Evolutionary conservation across 2,888 invertebrate species (phyloP), one percentile per base, ranked within the genome.

Genomic region (Sisyra nigra): DNA sequence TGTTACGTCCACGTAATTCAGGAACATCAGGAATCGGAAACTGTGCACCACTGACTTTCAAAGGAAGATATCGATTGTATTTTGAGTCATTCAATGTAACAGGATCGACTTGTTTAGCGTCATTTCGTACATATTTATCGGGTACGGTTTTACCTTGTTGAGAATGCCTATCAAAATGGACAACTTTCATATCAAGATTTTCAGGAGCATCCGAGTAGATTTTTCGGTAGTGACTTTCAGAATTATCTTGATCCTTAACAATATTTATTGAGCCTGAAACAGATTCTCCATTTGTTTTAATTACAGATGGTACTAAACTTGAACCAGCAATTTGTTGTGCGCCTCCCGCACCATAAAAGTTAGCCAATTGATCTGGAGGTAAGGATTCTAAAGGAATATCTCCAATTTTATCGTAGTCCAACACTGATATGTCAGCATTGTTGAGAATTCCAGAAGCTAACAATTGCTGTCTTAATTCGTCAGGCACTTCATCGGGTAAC

Each of bases 371-470:
- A 60, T 88, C 86, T 41, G 86, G 84, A 2, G 87, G 86, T 40
- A 88, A 61, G 48, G 80, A 83, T 48, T 86, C 86, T 41, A 88
- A 65, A 3, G 84, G 80, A 43, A 85, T 85, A 48, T 85, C 87
- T 24, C 88, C 87, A 33, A 86, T 78, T 67, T 88, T 87, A 54
- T 88, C 87, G 53, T 88, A 88, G 62, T 88, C 87, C 45, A 88
- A 63, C 39, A 89, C 73, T 50, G 88, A 87, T 46, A 89, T 88
- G 52, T 88, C 84, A 36, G 88, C 88, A 55, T 88, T 85, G 51
- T 83, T 81, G 44, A 89, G 65, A 52, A 89, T 88, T 32, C 89
- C 89, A 0, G 88, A 88, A 40, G 82, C 79, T 37, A 88, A 62
- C 4, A 89, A 63, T 54, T 89, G 88, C 56, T 85, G 74, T 33